Evolutionary conservation across 1,140 invertebrate genomes (phyloP), one percentile per base, ranked within the genome.

Genomic region (Eupristina koningsbergeri): DNA sequence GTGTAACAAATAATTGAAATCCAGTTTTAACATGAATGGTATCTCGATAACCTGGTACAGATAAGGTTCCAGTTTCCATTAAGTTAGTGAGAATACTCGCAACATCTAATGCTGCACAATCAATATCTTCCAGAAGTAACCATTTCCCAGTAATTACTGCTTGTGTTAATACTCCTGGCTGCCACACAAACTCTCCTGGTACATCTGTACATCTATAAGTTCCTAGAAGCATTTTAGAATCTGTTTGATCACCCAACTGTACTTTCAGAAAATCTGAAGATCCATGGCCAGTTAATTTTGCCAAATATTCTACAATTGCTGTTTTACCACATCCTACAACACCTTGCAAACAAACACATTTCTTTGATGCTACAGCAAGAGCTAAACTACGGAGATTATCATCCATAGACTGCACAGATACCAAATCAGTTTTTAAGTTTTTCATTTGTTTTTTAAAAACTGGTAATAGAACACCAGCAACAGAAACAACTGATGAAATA

Each of bases 201-300:
- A 98, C 94, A 89, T 99, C 98, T 0, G 98, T 99, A 90, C 98
- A 99, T 86, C 96, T 94, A 92, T 99, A 99, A 41, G 97, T 97
- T 11, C 99, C 99, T 19, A 99, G 91, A 26, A 99, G 90, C 93
- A 98, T 96, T 93, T 98, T 98, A 75, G 97, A 97, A 91, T 99
- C 99, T n/a, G 98, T 98, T 92, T 99, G 98, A 93, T 99, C 98
- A 6, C 98, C 98, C 9, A 99, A 93, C 90, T 99, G 98, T 45
- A 99, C 95, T 92, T 97, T 97, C 69, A 97, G 93, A 85, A 95
- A 95, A 75, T 93, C 91, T 2, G 90, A 87, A 36, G 87, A 82
- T 34, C 90, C 93, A 61, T 95, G 93, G 26, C 97, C 96, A 5
- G 96, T 98, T 85, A 96, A 89, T 41, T 93, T 89, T 17, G 98